These are phyloP conservation scores for Furcula furcula DNA, from an alignment of 2,888 invertebrate species.

Conservation along the genomic window DNA sequence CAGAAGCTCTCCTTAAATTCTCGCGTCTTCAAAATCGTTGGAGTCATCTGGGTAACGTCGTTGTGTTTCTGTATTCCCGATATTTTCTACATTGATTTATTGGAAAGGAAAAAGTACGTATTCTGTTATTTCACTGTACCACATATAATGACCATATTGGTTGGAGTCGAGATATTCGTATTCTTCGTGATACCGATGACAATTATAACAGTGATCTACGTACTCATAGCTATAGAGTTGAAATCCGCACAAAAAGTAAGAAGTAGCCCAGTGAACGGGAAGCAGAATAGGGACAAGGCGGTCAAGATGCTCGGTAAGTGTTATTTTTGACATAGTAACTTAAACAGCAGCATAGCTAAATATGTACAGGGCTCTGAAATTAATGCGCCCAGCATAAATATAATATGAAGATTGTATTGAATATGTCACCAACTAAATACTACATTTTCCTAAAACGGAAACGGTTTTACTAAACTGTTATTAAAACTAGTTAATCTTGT, in stretches of 20 bases:
- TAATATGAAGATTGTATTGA: no score
- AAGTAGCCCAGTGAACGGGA: slow-evolving; percentile 66
- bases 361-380: no score
- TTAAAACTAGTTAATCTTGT: no score
- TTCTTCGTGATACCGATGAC: slow-evolving; percentile 93
- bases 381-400: no score
- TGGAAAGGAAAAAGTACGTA: slow-evolving; percentile 56
- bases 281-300: slow-evolving; percentile 79
- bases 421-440: no score
- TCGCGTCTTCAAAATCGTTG: slow-evolving; percentile 87
- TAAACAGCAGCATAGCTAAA: no score
- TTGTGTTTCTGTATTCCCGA: slow-evolving; percentile 87
- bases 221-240: slow-evolving; percentile 87
- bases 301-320: slow-evolving; percentile 90
- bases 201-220: slow-evolving; percentile 89
- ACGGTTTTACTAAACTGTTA: no score
- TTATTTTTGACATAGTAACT: no score
- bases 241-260: slow-evolving; percentile 81
- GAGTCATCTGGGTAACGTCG: slow-evolving; percentile 88
- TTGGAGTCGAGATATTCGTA: slow-evolving; percentile 85
- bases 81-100: slow-evolving; percentile 56
- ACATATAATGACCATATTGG: slow-evolving; percentile 53
- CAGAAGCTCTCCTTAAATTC: slow-evolving; percentile 90
- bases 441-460: no score
- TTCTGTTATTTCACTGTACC: slow-evolving; percentile 61